Percentiles rank a stretch among this genome's conserved stretches.
Conservation (phyloP, 2,113 vertebrate genomes). For the Girardinichthys multiradiatus region DNA sequence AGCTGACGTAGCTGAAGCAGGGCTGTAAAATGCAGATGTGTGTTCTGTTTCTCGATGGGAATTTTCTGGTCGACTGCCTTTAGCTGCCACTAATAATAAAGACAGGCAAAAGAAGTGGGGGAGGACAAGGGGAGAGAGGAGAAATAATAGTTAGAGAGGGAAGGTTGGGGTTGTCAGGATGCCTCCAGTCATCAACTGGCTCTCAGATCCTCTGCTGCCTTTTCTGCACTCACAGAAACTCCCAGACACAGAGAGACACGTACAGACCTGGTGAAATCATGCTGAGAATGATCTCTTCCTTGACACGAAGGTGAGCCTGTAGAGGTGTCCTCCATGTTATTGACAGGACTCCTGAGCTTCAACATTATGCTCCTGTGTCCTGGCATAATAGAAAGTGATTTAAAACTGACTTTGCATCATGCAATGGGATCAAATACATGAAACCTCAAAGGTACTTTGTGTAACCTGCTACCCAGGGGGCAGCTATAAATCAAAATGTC, state of each 20-base stretch:
- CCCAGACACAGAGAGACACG: slow-evolving; percentile 6
- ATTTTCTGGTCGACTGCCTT: slow-evolving; percentile 77
- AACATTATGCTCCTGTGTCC: slow-evolving; percentile 26
- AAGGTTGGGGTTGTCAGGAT: slow-evolving; percentile 60
- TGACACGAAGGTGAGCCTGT: slow-evolving; percentile 73
- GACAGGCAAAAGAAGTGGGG: slow-evolving; percentile 58
- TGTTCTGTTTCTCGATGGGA: slow-evolving; percentile 76
- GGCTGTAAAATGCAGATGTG: slow-evolving; percentile 79
- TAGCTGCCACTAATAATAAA: slow-evolving; percentile 80
- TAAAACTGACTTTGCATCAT: not conserved
- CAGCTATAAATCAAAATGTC: slow-evolving; percentile 9
- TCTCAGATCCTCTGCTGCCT: slow-evolving; percentile 26
- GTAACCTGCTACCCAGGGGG: not conserved
- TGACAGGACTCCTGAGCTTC: slow-evolving; percentile 49
- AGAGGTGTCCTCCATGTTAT: slow-evolving; percentile 48
- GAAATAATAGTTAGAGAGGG: slow-evolving; percentile 26
- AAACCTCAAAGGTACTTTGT: not conserved
- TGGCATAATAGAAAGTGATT: not conserved
- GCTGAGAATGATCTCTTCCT: slow-evolving; percentile 66
- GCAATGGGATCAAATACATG: not conserved
- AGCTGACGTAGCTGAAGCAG: slow-evolving; percentile 72
- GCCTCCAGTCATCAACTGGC: slow-evolving; percentile 60
- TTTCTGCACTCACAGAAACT: slow-evolving; percentile 39
- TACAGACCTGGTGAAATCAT: slow-evolving; percentile 68
- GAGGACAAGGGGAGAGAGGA: not conserved